Evolutionary conservation across 2,888 invertebrate genomes (phyloP).

Genomic region (Prosopocoilus inquinatus): DNA sequence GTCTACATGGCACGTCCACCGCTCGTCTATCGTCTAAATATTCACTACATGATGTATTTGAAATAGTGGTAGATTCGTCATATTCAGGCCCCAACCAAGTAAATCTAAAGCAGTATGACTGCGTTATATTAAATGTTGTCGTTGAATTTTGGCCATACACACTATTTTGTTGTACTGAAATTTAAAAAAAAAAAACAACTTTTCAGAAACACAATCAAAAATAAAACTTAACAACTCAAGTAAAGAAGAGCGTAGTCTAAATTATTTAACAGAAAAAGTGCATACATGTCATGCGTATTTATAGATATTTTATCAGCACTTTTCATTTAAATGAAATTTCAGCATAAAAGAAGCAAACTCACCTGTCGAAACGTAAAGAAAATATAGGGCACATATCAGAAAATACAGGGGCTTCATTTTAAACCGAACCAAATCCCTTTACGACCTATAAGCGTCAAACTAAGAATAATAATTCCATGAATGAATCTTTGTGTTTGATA

Average conservation of each 20-base stretch:
- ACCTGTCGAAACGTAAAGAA: not conserved
- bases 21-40: slow-evolving; percentile 39
- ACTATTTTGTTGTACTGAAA: not conserved
- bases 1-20: slow-evolving; percentile 57
- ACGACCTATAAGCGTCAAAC: too few species aligned
- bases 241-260: not conserved
- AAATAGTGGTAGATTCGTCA: slow-evolving; percentile 57
- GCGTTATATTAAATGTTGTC: not conserved
- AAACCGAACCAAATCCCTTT: too few species aligned
- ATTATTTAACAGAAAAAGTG: not conserved
- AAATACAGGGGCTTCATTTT: not conserved
- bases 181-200: too few species aligned
- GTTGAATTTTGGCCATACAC: not conserved
- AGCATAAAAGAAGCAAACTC: not conserved
- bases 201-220: too few species aligned
- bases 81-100: slow-evolving; percentile 68
- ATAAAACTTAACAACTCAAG: not conserved
- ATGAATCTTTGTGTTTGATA: too few species aligned
- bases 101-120: slow-evolving; percentile 61
- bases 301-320: too few species aligned
- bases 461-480: too few species aligned
- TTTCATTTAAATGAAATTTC: not conserved
- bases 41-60: slow-evolving; percentile 43
- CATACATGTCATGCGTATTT: not conserved
- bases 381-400: not conserved